Percentiles rank a stretch among this genome's conserved stretches.
phyloP scores from a whole-genome alignment of 1,140 invertebrate species.

The Bombus terrestris region DNA sequence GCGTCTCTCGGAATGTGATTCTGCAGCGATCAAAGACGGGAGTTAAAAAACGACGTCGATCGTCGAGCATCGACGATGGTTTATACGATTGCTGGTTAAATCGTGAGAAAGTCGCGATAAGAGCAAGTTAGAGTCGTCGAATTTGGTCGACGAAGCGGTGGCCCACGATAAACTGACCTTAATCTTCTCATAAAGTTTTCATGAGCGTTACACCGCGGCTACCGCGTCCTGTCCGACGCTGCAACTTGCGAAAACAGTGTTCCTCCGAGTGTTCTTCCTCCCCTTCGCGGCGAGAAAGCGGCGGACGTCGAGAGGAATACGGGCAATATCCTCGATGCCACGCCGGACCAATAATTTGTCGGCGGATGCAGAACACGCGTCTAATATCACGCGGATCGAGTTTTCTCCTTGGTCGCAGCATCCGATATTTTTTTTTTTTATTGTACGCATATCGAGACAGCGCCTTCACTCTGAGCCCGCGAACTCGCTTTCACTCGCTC shows the following conservation, averaged over 20 bases:
- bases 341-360: constrained; percentile 26
- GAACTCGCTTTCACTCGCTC: constrained; percentile 63
- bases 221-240: no score
- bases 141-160: not conserved
- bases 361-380: constrained; percentile 26
- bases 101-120: constrained; percentile 7
- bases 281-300: not conserved
- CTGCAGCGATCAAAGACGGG: not conserved
- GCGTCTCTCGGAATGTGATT: not conserved
- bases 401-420: constrained; percentile 47
- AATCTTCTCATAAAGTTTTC: constrained; percentile 47
- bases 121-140: not conserved
- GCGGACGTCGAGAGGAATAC: not conserved
- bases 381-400: constrained; percentile 51
- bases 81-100: not conserved
- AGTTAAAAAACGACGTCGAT: not conserved
- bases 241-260: not conserved
- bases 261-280: not conserved
- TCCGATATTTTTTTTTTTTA: constrained; percentile 62
- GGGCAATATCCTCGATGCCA: not conserved
- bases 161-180: constrained; percentile 26
- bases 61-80: no score
- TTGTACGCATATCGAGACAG: constrained; percentile 60
- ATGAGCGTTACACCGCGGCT: constrained; percentile 15
- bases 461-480: constrained; percentile 61